phyloP scores from a whole-genome alignment of 1,140 invertebrate genomes.

The Neodiprion lecontei region DNA sequence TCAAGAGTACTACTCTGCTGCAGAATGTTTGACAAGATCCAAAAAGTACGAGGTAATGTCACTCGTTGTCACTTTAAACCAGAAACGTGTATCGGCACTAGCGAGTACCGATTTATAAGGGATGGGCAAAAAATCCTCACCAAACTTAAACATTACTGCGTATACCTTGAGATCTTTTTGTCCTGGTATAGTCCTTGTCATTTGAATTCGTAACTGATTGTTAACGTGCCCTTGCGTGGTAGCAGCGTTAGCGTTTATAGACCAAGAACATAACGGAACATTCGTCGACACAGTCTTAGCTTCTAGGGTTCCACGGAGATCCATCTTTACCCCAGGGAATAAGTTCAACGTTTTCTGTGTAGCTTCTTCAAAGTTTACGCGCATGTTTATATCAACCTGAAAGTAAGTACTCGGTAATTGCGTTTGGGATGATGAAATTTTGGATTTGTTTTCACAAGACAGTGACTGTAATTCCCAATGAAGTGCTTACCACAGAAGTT shows the following conservation, averaged over 20 bases:
- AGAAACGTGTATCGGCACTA: neutral
- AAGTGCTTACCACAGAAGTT: conserved; percentile 33
- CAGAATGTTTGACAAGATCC: neutral
- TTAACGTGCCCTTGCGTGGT: conserved; percentile 37
- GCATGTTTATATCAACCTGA: conserved; percentile 38
- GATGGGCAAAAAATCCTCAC: neutral
- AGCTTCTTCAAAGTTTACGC: conserved; percentile 30
- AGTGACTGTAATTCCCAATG: neutral
- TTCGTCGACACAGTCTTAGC: conserved; percentile 34
- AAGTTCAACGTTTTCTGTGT: conserved; percentile 11
- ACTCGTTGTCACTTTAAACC: neutral
- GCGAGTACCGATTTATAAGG: neutral
- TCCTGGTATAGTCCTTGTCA: conserved; percentile 45
- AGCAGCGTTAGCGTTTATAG: conserved; percentile 44
- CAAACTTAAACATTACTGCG: neutral
- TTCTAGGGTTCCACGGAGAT: conserved; percentile 37
- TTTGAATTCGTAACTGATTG: conserved; percentile 41
- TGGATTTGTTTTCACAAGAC: too few relatives aligned
- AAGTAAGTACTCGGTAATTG: neutral
- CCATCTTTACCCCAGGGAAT: conserved; percentile 28
- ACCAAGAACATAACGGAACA: conserved; percentile 42
- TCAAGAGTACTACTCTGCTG: too few relatives aligned
- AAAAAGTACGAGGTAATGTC: neutral
- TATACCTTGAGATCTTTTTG: conserved; percentile 46
- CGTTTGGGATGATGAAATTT: neutral